These are phyloP conservation scores for Diadophis punctatus DNA, from an alignment of 2,113 vertebrate species.

Conservation along the genomic window DNA sequence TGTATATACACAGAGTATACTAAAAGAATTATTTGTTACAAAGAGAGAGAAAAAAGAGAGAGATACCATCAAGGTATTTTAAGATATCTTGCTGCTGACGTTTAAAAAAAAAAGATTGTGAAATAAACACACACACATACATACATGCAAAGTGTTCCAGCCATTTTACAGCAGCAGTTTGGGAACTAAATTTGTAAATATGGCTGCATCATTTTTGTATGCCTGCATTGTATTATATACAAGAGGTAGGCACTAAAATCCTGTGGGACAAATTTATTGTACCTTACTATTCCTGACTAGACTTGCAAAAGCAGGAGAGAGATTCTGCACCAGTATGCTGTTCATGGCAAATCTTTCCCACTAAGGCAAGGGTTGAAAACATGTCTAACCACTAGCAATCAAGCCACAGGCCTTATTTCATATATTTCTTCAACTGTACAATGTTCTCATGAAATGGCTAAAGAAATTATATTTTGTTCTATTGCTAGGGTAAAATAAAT, in stretches of 20 bases:
- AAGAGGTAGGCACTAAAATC: conserved; percentile 82
- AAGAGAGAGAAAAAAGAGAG: conserved; percentile 78
- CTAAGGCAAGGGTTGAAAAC: conserved; percentile 89
- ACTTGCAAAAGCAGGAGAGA: conserved; percentile 88
- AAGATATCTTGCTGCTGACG: conserved; percentile 87
- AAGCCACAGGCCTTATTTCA: conserved; percentile 98
- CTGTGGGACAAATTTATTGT: conserved; percentile 86
- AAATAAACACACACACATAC: conserved; percentile 41
- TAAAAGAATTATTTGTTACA: conserved; percentile 87
- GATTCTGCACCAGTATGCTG: conserved; percentile 81
- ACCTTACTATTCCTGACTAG: conserved; percentile 86
- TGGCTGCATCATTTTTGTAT: conserved; percentile 84
- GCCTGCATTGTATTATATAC: conserved; percentile 95
- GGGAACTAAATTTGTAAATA: conserved; percentile 93
- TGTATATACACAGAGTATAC: conserved; percentile 94
- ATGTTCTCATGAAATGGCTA: conserved; percentile 91
- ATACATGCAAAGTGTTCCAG: conserved; percentile 67
- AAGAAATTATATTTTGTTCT: conserved; percentile 99
- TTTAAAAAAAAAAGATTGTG: conserved; percentile 77
- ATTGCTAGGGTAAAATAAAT: conserved; percentile 94
- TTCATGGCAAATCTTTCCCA: conserved; percentile 81
- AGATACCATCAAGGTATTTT: conserved; percentile 93
- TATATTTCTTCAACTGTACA: conserved; percentile 98
- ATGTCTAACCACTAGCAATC: conserved; percentile 98
- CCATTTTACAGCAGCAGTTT: conserved; percentile 86